Base-by-base conservation (phyloP, 2,888 invertebrate species). In the Morpho helenor region DNA sequence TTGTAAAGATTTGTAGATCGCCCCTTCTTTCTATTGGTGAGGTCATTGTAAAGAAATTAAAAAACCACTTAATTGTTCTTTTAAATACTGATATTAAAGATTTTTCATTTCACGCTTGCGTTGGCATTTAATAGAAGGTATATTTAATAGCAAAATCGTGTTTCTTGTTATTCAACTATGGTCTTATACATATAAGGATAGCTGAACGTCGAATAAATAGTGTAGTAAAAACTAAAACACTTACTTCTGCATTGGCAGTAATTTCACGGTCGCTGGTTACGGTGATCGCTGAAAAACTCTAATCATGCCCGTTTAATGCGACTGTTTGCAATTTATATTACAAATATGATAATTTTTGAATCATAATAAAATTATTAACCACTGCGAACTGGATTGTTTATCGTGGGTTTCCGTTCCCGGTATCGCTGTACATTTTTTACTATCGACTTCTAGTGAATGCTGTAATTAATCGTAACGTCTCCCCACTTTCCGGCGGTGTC, bases 331-430 rank as follows among this genome's bases (percentile, higher is more conserved):
- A 75, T 75, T 80, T 73, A 77, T 77, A 75, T 70, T 74, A 78
- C 77, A 78, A 81, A 79, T 81, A 82, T 81, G 80, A 82, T 83
- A 81, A 85, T 80, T 77, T 5, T 73, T 64, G 71, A 78, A 75
- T 76, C 75, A 74, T 83, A 78, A 80, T 81, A 79, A 80, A 78
- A 79, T 74, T 76, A 75, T 76, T 76, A 76, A 67, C 67, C 58
- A 63, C 67, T 61, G 68, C 74, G 70, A 77, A 77, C 71, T 72
- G 69, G 74, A 77, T 66, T 78, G 77, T 84, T 86, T 84, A 87
- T 82, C 83, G 79, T 71, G 61, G 73, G 79, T 79, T 85, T 85
- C 85, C 83, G 80, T 79, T 82, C 76, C 63, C 52, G 65, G 73
- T 80, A 82, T 75, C 73, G 75, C 68, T 64, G 63, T 59, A 65